Conservation (phyloP, 2,797 vertebrate genomes). For the Muscicapa striata region DNA sequence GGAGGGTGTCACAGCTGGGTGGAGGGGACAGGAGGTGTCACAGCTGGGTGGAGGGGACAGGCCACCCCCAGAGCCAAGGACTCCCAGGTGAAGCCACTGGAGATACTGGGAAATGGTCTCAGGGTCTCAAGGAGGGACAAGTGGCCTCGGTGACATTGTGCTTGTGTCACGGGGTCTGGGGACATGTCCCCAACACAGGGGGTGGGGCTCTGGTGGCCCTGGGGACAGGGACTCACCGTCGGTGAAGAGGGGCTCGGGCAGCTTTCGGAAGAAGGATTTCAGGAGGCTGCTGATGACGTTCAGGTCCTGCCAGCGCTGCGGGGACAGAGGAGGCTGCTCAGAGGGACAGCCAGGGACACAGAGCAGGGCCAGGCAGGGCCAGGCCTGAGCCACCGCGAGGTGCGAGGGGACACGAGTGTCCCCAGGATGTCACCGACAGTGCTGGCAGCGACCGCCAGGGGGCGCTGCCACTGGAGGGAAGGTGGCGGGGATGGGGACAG, state of each 20-base stretch:
- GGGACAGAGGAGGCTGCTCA: not conserved
- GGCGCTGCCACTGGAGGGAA: not conserved
- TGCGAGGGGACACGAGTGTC: not conserved
- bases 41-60: accelerated
- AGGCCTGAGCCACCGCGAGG: not conserved
- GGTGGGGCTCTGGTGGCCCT: not conserved
- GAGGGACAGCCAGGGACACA: not conserved
- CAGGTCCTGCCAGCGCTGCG: conserved; percentile 93
- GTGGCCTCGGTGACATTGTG: not conserved
- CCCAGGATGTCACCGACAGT: not conserved
- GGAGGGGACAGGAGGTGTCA: not conserved
- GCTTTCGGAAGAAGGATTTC: conserved; percentile 97
- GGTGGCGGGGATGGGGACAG: not conserved
- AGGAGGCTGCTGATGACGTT: conserved; percentile 97
- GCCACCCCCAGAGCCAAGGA: not conserved
- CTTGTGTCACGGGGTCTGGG: not conserved
- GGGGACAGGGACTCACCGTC: conserved; percentile 82
- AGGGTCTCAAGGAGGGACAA: not conserved
- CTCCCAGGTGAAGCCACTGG: accelerated
- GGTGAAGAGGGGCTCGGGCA: conserved; percentile 95
- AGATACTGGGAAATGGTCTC: not conserved
- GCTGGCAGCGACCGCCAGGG: not conserved
- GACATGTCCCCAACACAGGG: accelerated
- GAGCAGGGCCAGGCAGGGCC: not conserved
- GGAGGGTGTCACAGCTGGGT: not conserved